Evolutionary conservation across 2,113 vertebrate genomes (phyloP).

Genomic region (Amblyopsis rosae): DNA sequence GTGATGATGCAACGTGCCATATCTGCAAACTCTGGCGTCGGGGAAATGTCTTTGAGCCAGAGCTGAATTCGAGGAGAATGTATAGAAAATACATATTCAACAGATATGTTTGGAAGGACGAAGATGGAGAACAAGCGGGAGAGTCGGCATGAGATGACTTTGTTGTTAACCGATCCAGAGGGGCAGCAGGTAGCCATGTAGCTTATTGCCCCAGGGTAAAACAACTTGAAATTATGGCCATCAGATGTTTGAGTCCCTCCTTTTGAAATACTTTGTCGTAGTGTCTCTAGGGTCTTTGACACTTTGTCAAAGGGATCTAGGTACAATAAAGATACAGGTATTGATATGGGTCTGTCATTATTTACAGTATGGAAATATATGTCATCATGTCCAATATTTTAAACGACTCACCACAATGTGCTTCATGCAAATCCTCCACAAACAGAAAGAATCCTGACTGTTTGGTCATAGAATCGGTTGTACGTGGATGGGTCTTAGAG

Average conservation of each 20-base stretch:
- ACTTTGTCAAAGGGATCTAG: slow-evolving; percentile 70
- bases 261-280: slow-evolving; percentile 79
- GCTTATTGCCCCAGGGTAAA: slow-evolving; percentile 62
- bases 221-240: slow-evolving; percentile 58
- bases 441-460: slow-evolving; percentile 69
- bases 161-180: slow-evolving; percentile 36
- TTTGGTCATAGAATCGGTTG: slow-evolving; percentile 14
- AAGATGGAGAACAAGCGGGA: slow-evolving; percentile 81
- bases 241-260: slow-evolving; percentile 62
- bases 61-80: slow-evolving; percentile 65
- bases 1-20: slow-evolving; percentile 72
- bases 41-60: slow-evolving; percentile 76
- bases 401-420: slow-evolving; percentile 75
- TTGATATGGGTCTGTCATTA: neutral
- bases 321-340: slow-evolving; percentile 3
- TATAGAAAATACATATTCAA: slow-evolving; percentile 72
- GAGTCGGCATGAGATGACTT: slow-evolving; percentile 74
- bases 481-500: slow-evolving; percentile 15
- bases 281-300: slow-evolving; percentile 77
- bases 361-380: neutral
- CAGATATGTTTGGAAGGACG: slow-evolving; percentile 64
- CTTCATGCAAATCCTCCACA: slow-evolving; percentile 84
- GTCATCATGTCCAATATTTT: neutral
- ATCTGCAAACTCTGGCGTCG: slow-evolving; percentile 43
- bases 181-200: slow-evolving; percentile 75